Conservation (phyloP, 2,888 invertebrate species). For the Drosophila prolongata region DNA sequence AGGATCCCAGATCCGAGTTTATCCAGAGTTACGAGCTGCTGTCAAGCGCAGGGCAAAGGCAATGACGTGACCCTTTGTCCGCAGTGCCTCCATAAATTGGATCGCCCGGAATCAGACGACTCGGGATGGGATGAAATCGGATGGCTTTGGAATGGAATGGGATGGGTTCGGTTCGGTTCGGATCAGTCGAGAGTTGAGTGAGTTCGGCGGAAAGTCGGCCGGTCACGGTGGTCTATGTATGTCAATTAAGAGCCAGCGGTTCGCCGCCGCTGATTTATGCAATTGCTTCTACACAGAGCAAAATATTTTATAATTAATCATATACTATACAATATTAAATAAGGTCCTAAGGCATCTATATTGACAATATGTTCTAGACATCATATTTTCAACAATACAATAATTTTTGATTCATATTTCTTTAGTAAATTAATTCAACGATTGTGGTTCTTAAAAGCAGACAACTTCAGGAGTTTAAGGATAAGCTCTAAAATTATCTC, state of each 20-base stretch:
- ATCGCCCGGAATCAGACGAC: constrained; percentile 55
- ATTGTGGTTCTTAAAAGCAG: no score
- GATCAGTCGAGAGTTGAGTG: constrained; percentile 16
- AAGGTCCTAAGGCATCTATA: no score
- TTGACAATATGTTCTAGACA: no score
- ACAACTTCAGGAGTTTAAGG: no score
- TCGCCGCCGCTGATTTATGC: constrained; percentile 72
- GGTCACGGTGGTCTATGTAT: constrained; percentile 73
- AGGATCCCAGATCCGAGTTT: background rate
- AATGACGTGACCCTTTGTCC: constrained; percentile 68
- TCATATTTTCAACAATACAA: no score
- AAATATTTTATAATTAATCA: background rate
- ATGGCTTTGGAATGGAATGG: background rate
- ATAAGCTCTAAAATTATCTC: no score
- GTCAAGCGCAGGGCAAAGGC: constrained; percentile 63
- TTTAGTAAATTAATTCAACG: no score
- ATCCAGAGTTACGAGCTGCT: constrained; percentile 62
- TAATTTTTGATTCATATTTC: no score
- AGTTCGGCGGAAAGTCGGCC: constrained; percentile 50
- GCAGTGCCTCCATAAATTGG: constrained; percentile 67
- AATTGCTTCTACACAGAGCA: constrained; percentile 56
- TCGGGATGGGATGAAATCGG: constrained; percentile 1
- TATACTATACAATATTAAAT: no score
- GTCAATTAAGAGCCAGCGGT: constrained; percentile 66
- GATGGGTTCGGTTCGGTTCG: background rate